These are phyloP conservation scores for Pachyuromys duprasi DNA, from an alignment of 2,797 vertebrate species.

Conservation along the genomic window DNA sequence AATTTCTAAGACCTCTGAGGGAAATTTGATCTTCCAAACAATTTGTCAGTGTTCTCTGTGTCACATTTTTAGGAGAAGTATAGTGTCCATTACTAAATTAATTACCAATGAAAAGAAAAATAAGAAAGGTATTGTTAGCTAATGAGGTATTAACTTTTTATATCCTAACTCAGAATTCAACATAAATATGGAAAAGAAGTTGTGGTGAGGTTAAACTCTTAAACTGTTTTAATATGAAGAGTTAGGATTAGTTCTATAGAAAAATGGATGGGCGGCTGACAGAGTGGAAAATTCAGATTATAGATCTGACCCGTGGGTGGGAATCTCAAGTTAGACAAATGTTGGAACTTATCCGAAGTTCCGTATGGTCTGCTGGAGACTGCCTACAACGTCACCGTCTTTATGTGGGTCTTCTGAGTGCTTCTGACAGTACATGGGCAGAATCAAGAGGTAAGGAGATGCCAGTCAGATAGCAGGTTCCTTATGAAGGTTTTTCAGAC, in stretches of 20 bases:
- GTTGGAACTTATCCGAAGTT: background rate
- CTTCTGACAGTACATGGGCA: background rate
- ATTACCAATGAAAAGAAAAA: conserved; percentile 51
- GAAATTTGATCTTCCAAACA: background rate
- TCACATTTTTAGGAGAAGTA: conserved; percentile 28
- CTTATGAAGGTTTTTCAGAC: background rate
- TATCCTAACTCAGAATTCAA: conserved; percentile 41
- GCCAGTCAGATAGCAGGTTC: background rate
- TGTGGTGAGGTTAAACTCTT: background rate
- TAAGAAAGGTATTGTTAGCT: background rate
- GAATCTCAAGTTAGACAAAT: background rate
- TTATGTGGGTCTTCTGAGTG: background rate
- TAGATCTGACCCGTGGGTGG: background rate
- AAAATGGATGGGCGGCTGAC: background rate
- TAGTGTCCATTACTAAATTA: conserved; percentile 37
- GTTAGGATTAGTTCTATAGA: conserved; percentile 6
- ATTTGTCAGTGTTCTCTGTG: background rate
- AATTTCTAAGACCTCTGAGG: conserved; percentile 26
- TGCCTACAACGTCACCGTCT: background rate
- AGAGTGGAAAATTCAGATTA: background rate
- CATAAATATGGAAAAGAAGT: conserved; percentile 22
- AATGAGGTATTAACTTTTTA: background rate
- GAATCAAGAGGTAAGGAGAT: background rate
- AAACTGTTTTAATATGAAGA: conserved; percentile 43
- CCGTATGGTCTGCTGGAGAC: background rate